Evolutionary conservation across 2,113 vertebrate genomes (phyloP).

Genomic region (Mus musculus): DNA sequence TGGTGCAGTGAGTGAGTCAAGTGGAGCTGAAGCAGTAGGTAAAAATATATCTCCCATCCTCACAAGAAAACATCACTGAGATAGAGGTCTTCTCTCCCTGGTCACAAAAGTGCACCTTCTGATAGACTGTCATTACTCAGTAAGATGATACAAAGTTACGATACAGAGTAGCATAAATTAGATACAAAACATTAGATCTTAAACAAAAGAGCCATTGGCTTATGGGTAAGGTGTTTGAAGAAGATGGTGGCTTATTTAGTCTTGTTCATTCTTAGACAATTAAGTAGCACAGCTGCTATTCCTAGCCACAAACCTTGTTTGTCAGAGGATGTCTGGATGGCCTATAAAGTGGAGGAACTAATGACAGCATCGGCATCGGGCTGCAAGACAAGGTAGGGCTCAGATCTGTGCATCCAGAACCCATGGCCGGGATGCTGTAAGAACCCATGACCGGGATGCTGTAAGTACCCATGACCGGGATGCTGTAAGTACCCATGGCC

Average conservation of each 20-base stretch:
- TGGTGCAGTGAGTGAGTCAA: neutral
- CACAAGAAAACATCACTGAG: neutral
- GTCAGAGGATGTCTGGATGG: neutral
- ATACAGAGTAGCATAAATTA: neutral
- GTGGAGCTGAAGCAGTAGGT: neutral
- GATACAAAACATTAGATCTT: neutral
- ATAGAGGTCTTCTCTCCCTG: neutral
- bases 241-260: neutral
- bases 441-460: no score
- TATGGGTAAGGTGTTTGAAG: neutral
- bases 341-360: neutral
- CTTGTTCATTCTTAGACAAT: neutral
- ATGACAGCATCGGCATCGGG: neutral
- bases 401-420: neutral
- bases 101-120: slow-evolving; percentile 4
- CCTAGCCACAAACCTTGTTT: neutral
- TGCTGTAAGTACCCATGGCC: no score
- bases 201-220: neutral
- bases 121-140: neutral
- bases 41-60: neutral
- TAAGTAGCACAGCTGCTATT: neutral
- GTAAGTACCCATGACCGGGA: no score
- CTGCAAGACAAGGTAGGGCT: neutral
- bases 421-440: no score
- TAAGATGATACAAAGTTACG: neutral